Evolutionary conservation across 2,113 vertebrate genomes (phyloP), one percentile per base, ranked within the genome.

Genomic region (Chlorocebus sabaeus): DNA sequence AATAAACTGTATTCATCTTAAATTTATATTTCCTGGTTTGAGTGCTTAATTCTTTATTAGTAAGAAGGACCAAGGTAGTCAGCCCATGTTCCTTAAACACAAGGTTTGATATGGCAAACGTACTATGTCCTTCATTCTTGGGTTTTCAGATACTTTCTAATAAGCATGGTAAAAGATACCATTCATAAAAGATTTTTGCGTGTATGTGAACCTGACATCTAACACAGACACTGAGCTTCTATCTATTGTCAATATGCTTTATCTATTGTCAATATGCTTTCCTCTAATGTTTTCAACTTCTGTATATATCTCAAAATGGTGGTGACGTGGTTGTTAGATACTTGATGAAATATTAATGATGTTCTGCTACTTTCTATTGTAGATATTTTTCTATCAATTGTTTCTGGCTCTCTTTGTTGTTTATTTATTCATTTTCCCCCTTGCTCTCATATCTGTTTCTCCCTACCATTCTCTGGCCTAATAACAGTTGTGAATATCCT

Each of bases 1-100:
- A 80, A 57, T 93, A 68, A 93, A 57, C 72, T 95, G 64, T 84
- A 32, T 94, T 75, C 17, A 86, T 16, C 20, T n/a, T 94, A 93
- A 89, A 67, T 72, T 45, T 90, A 10, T 76, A 76, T 85, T 84
- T 92, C 11, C 27, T 95, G 18, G 27, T 93, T 84, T 80, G 57
- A 76, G 38, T 48, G 48, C n/a, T 70, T 79, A 48, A 43, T 59
- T 78, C n/a, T 52, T 83, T 48, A 25, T 38, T 91, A 76, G 23
- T 67, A 94, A 76, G 83, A 50, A 78, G 30, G 11, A 76, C 32
- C 67, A 67, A 17, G 27, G 43, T 25, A 20, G 43, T 30, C 14
- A 30, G 52, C 27, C 6, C 38, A 50, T 64, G 8, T 94, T 6
- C 70, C 73, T 86, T 89, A 25, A 84, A 55, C 43, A 72, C 6